Base-by-base conservation (phyloP, 2,888 invertebrate genomes). In the Ashinkailepas kermadecensis region DNA sequence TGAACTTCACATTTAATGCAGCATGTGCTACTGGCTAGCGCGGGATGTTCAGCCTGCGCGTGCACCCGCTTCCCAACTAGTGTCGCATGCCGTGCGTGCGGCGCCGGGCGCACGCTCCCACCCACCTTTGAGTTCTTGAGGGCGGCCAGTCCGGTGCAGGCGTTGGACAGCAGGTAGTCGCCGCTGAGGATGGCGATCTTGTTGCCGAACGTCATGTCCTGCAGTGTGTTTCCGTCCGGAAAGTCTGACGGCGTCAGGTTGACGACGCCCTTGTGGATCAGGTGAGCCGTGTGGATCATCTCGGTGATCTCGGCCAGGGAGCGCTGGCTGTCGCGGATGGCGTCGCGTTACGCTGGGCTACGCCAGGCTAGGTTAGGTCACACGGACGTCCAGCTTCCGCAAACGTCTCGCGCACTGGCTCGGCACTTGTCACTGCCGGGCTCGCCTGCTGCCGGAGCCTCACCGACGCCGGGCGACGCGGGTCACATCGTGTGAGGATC, bases 291-390 rank as follows among this genome's bases (percentile, higher is more conserved):
- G 80, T 96, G 91, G 84, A 97, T 96, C 95, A 97, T 95, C 89
- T 97, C 97, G 0, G 95, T 95, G n/a, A 97, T 94, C 88, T 97
- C 97, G 0, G 97, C 97, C 81, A 97, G 88, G 4, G 93, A 94
- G 82, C 95, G 90, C 87, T 96, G 96, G 84, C 94, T 92, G 86
- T 57, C 21, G 56, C 39, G 58, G 12, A 57, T 78, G 64, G 21
- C 21, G 13, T 18, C 23, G 13, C 23, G 62, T 11, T n/a, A n/a
- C 10, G 23, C 10, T 67, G 15, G 9, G 23, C 65, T 15, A 3
- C 65, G 23, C 23, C 11, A 67, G 39, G 39, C 4, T 39, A 39
- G 39, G 39, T 39, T 4, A 39, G 39, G 39, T 39, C 39, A 39
- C 39, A 39, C 39, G 39, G 39, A 1, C 39, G 39, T 1, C 39